Conservation (phyloP, 1,140 invertebrate genomes). For the Mercenaria mercenaria region DNA sequence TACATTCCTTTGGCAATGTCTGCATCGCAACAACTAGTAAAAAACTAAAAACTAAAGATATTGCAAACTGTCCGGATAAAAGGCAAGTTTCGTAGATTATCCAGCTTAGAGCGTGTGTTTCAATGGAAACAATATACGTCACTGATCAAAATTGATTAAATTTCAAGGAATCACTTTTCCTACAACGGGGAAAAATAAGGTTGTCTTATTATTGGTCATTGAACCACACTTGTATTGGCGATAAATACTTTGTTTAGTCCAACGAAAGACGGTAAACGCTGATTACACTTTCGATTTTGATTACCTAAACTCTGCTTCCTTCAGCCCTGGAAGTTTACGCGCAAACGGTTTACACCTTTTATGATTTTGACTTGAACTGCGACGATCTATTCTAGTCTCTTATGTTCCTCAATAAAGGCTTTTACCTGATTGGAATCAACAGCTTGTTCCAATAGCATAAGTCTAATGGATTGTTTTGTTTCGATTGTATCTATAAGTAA, state of each 20-base stretch:
- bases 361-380: too few relatives aligned
- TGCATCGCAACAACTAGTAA: too few relatives aligned
- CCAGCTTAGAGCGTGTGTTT: background rate
- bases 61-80: background rate
- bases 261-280: background rate
- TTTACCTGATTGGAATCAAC: too few relatives aligned
- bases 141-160: background rate
- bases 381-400: too few relatives aligned
- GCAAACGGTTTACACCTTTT: background rate
- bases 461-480: too few relatives aligned
- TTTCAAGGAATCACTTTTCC: too few relatives aligned
- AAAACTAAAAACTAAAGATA: too few relatives aligned
- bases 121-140: background rate
- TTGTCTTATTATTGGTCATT: constrained; percentile 6
- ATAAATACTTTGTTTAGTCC: background rate
- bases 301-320: background rate
- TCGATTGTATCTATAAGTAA: too few relatives aligned
- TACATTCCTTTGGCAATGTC: too few relatives aligned
- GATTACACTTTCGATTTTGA: background rate
- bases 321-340: background rate
- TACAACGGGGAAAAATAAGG: background rate
- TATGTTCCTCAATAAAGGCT: too few relatives aligned
- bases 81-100: background rate
- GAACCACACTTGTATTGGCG: constrained; percentile 1
- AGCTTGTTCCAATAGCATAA: too few relatives aligned